phyloP scores from a whole-genome alignment of 2,888 invertebrate species.

The Drosophila paranaensis region DNA sequence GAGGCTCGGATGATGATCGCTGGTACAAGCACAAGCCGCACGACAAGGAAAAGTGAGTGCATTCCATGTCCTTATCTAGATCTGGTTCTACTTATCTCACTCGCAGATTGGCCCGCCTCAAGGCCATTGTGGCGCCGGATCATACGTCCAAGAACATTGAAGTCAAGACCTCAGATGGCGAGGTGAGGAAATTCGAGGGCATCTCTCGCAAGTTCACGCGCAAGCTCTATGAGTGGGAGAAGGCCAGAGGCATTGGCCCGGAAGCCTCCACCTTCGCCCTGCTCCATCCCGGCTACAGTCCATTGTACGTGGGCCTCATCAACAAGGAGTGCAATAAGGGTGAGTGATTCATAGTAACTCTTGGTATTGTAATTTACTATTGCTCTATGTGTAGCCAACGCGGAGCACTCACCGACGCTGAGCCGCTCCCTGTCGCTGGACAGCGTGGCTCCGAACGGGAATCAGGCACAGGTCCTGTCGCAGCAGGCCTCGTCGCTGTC shows the following conservation, averaged over 20 bases:
- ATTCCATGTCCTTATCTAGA: neutral
- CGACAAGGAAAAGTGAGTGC: constrained; percentile 88
- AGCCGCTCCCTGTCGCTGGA: constrained; percentile 92
- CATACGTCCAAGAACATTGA: constrained; percentile 89
- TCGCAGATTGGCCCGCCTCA: constrained; percentile 82
- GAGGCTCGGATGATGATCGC: constrained; percentile 83
- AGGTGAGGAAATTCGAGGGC: constrained; percentile 92
- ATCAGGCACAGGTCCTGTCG: constrained; percentile 84
- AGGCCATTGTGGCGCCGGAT: constrained; percentile 86
- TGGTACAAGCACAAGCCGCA: constrained; percentile 88
- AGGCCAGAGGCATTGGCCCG: constrained; percentile 93
- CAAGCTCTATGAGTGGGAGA: constrained; percentile 96
- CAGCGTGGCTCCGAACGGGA: constrained; percentile 88
- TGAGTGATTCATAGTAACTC: constrained; percentile 34
- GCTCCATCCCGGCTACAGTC: constrained; percentile 87
- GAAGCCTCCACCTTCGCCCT: constrained; percentile 94
- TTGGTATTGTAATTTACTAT: neutral
- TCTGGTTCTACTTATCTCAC: neutral
- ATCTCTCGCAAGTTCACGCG: constrained; percentile 95
- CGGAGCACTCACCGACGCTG: constrained; percentile 85
- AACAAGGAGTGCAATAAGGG: constrained; percentile 80
- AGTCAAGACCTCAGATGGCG: constrained; percentile 92
- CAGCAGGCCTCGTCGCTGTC: constrained; percentile 91
- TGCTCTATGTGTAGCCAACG: constrained; percentile 53
- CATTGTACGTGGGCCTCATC: constrained; percentile 83